These are phyloP conservation scores for Oreotrochilus melanogaster DNA, from an alignment of 2,113 vertebrate genomes.

Conservation along the genomic window DNA sequence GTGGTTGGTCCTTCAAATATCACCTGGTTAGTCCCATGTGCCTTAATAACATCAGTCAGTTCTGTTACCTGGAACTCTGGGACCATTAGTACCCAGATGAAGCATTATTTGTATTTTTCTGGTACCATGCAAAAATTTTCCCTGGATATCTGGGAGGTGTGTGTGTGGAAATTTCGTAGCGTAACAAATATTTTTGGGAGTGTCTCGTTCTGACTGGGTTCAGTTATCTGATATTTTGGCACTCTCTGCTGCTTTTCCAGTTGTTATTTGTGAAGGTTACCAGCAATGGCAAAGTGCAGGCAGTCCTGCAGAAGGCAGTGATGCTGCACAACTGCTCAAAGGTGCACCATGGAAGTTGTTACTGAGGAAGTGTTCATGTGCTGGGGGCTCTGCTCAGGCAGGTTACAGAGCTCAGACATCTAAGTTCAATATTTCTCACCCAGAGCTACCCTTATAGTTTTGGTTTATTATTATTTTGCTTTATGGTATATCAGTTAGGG, in stretches of 20 bases:
- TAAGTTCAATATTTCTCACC: not conserved
- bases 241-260: not conserved
- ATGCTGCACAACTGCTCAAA: not conserved
- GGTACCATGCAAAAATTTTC: not conserved
- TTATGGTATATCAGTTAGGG: not conserved
- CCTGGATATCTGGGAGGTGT: not conserved
- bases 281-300: not conserved
- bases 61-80: not conserved
- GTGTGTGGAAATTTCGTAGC: not conserved
- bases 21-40: not conserved
- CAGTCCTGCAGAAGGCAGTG: not conserved
- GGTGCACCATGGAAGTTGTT: not conserved
- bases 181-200: slow-evolving; percentile 10
- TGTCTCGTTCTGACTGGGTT: not conserved
- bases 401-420: not conserved
- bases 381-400: not conserved
- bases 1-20: not conserved
- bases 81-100: not conserved
- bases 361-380: not conserved
- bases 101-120: not conserved
- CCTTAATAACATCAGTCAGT: not conserved
- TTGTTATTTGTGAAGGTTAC: not conserved
- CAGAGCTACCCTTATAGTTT: not conserved
- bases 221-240: not conserved
- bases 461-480: not conserved